Base-by-base conservation (phyloP, 2,113 vertebrate species). In the Eulemur macaco region DNA sequence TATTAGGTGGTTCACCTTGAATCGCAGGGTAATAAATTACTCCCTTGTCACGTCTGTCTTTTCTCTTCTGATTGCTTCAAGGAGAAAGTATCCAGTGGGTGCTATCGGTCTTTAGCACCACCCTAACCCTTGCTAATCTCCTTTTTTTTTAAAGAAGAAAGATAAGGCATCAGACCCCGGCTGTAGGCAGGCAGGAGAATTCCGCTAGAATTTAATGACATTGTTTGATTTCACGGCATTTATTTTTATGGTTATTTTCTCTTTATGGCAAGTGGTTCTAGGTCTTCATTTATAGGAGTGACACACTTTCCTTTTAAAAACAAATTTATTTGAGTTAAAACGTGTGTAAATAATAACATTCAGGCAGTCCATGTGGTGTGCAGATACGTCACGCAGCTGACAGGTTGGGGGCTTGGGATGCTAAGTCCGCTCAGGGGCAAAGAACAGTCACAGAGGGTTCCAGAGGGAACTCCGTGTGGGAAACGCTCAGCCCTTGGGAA, bases 241-340 rank as follows among this genome's bases (percentile, higher is more conserved):
- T 97, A 89, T 95, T 96, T 95, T 97, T 96, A 96, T 87, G 94
- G 95, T 96, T 95, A 97, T 96, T 97, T 96, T 97, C 96, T 95
- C 96, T 97, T 97, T 95, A 97, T 92, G 96, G 95, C 95, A 92
- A 97, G 96, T 96, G 93, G 96, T 89, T 98, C 95, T 71, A 78
- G 96, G 93, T 95, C 96, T 97, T 96, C 95, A 31, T 94, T 94
- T 94, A 97, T 71, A 89, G 80, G 69, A 86, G 83, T 54, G 95
- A 95, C 89, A 93, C 64, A 39, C 86, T 96, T 93, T 95, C 97
- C 80, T 96, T 97, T 96, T 84, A 93, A 97, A 96, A 96, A 91
- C 86, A 92, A 97, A 97, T 84, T 93, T 95, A 92, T 94, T 92
- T 89, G 92, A 77, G 95, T 87, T 95, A 81, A 96, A 93, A 96